Percentiles rank a stretch among this genome's conserved stretches.
These are phyloP conservation scores for Galaxea fascicularis DNA, from an alignment of 92 coral and sea anemone genomes.

Conservation along the genomic window DNA sequence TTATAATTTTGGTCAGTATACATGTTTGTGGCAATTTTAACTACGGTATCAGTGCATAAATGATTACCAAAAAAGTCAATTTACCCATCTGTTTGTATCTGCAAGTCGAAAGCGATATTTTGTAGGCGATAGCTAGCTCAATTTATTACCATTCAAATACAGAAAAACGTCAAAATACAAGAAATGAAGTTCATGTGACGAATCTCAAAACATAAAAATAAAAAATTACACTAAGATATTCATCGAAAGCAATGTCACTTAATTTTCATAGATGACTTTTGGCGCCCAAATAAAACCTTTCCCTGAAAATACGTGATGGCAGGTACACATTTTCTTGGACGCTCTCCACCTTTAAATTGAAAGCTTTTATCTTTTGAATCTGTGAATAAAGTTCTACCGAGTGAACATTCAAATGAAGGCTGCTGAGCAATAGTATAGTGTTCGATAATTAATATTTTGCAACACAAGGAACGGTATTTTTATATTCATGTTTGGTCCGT, in stretches of 20 bases:
- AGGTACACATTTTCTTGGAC: neutral
- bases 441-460: neutral
- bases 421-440: too few species aligned
- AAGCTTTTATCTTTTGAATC: neutral
- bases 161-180: neutral
- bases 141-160: neutral
- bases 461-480: neutral
- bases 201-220: neutral
- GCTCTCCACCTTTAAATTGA: neutral
- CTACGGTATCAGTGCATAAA: conserved; percentile 32
- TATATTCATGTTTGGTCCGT: neutral
- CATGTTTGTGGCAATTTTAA: conserved; percentile 42
- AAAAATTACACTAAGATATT: neutral
- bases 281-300: neutral
- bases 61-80: conserved; percentile 23
- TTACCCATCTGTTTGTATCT: conserved; percentile 11
- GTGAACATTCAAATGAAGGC: neutral
- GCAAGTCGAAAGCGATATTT: neutral
- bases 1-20: conserved; percentile 3
- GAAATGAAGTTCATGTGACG: neutral
- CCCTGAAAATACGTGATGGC: neutral
- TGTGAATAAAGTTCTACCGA: neutral
- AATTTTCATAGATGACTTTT: neutral
- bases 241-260: neutral
- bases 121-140: neutral